Evolutionary conservation across 1,140 invertebrate species (phyloP), one percentile per base, ranked within the genome.

Genomic region (Proales similis): DNA sequence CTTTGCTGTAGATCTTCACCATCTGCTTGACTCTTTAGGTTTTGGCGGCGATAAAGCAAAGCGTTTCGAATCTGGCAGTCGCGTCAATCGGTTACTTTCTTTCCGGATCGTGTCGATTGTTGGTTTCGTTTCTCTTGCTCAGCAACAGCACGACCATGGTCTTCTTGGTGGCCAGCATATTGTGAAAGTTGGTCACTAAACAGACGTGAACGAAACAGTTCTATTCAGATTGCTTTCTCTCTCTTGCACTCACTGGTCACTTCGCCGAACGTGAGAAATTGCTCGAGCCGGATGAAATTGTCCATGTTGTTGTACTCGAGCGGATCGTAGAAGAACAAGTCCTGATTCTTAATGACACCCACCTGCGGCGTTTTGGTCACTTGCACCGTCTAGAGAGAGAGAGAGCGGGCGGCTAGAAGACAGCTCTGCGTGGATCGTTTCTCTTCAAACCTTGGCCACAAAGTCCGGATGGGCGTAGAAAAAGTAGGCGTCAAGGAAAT

Each of bases 401-500:
- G 11, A 22, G 30, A 39, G 30, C 17, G 11, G 27, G 17, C 17
- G 30, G 27, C 7, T 19, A 24, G 11, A 11, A 11, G 3, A 19
- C 4, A 24, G 38, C 4, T 17, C 29, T 22, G 6, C 12, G 39
- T 36, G 14, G 17, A 17, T 20, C 2, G 17, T 17, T 26, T 26
- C 1, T 17, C 29, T 26, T 22, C n/a, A 14, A 42, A 57, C 51
- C 32, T 57, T 57, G 19, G 30, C 36, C 2, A 26, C 51, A 57
- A 42, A 39, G 1, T 57, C 51, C 30, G 51, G 51, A 22, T 24
- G 19, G 17, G 51, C 17, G 45, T 42, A 57, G 45, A 42, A 57
- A 57, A 57, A 57, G n/a, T 57, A 57, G n/a, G 51, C 51, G 14
- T 57, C 51, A 19, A 57, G 45, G 45, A 57, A 57, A 42, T 57